Evolutionary conservation across 2,888 invertebrate species (phyloP).

Genomic region (Heliconius cydno): DNA sequence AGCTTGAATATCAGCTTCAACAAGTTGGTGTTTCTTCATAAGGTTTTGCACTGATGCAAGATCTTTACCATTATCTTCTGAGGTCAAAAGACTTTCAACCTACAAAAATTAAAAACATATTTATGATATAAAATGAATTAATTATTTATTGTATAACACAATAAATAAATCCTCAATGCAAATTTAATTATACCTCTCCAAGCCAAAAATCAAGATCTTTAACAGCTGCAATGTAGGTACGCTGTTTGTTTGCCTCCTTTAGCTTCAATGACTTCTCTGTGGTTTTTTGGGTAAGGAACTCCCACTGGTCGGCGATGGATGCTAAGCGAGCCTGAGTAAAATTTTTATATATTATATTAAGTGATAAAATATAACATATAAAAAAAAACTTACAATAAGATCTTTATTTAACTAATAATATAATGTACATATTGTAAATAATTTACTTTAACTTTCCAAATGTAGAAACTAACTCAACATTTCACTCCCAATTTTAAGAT

Average conservation of each 20-base stretch:
- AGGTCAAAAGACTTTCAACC: constrained; percentile 96
- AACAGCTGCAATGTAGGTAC: constrained; percentile 99
- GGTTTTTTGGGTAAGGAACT: constrained; percentile 98
- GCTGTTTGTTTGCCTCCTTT: constrained; percentile 99
- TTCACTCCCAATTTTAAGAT: background rate
- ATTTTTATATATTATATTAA: background rate
- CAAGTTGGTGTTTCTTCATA: constrained; percentile 98
- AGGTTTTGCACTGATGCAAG: constrained; percentile 99
- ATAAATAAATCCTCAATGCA: background rate
- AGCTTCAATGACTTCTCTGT: constrained; percentile 98
- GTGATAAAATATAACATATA: background rate
- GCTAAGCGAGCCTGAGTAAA: constrained; percentile 85
- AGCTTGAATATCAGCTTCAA: constrained; percentile 98
- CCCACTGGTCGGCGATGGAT: constrained; percentile 99
- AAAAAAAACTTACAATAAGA: background rate
- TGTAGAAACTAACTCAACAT: background rate
- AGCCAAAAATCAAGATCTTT: constrained; percentile 99
- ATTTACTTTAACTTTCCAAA: background rate
- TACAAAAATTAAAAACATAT: constrained; percentile 44
- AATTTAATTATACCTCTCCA: constrained; percentile 88
- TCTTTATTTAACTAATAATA: background rate
- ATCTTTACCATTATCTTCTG: constrained; percentile 99
- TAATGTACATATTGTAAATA: background rate
- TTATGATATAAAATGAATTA: background rate
- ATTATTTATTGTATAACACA: background rate